A percentile compares a stretch with the other conserved stretches of the same genome.
These are phyloP conservation scores for Urocyon cinereoargenteus DNA, from an alignment of 2,797 vertebrate genomes.

Conservation along the genomic window DNA sequence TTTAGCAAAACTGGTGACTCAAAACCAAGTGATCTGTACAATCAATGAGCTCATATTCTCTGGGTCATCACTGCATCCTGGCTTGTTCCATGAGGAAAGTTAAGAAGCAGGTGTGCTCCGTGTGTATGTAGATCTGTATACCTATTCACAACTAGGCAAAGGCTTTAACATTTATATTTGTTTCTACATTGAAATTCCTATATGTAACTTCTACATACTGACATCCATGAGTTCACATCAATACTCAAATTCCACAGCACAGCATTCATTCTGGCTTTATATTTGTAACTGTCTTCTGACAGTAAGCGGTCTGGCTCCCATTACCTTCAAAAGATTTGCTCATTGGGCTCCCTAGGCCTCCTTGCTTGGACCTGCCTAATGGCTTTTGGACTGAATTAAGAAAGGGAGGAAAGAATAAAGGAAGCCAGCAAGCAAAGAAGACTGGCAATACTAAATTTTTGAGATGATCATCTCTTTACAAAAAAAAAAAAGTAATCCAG, in stretches of 20 bases:
- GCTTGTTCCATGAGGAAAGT: not conserved
- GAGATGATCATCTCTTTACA: not conserved
- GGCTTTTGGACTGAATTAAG: constrained; percentile 45
- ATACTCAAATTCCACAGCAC: not conserved
- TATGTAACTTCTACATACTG: not conserved
- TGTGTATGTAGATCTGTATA: not conserved
- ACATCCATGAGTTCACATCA: not conserved
- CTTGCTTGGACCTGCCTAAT: not conserved
- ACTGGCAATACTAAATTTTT: not conserved
- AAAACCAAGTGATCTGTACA: not conserved
- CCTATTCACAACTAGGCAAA: not conserved
- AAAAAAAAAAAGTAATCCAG: not conserved
- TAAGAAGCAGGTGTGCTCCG: not conserved
- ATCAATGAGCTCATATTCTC: not conserved
- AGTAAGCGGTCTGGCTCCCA: not conserved
- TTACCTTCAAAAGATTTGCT: not conserved
- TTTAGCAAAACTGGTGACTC: not conserved
- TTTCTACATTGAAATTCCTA: not conserved
- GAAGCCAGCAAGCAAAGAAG: not conserved
- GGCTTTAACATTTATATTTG: not conserved
- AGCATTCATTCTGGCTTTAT: not conserved
- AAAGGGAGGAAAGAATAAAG: not conserved
- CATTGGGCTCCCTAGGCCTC: not conserved
- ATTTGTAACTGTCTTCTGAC: not conserved
- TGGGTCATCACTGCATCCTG: not conserved